Percentiles rank a stretch among this genome's conserved stretches.
Evolutionary conservation across 2,888 invertebrate species (phyloP).

Genomic region (Agrochola lota): DNA sequence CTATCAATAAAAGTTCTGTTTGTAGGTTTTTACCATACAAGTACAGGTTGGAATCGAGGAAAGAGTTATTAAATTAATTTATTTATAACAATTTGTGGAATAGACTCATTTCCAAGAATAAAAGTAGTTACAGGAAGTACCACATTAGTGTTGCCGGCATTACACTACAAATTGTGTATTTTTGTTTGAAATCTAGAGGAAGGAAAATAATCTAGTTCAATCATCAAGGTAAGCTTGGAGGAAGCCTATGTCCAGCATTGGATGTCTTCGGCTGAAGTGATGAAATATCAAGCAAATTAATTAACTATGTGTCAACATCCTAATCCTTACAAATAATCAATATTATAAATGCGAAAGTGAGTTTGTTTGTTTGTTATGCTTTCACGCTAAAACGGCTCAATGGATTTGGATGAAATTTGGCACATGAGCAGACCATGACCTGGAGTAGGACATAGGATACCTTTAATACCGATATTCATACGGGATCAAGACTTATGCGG

Average conservation of each 20-base stretch:
- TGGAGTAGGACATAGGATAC: too few relatives aligned
- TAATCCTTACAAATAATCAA: too few relatives aligned
- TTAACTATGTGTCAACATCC: neutral
- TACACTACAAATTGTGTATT: neutral
- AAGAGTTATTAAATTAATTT: slow-evolving; percentile 15
- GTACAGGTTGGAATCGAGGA: slow-evolving; percentile 6
- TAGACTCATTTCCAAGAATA: slow-evolving; percentile 12
- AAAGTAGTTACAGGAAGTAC: slow-evolving; percentile 1
- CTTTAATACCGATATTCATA: too few relatives aligned
- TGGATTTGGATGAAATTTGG: too few relatives aligned
- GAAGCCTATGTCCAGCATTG: neutral
- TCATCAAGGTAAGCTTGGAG: neutral
- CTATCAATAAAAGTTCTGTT: slow-evolving; percentile 41
- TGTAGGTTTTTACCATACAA: slow-evolving; percentile 23
- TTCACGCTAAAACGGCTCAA: too few relatives aligned
- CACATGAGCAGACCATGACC: too few relatives aligned
- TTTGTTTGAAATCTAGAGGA: neutral
- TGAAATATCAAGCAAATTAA: neutral
- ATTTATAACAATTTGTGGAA: slow-evolving; percentile 24
- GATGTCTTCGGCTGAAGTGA: neutral
- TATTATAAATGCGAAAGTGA: too few relatives aligned
- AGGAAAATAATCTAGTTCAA: slow-evolving; percentile 15
- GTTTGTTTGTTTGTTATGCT: too few relatives aligned
- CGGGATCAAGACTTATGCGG: too few relatives aligned
- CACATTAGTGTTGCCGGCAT: slow-evolving; percentile 3